phyloP scores from a whole-genome alignment of 2,797 vertebrate genomes.

The Astyanax mexicanus region DNA sequence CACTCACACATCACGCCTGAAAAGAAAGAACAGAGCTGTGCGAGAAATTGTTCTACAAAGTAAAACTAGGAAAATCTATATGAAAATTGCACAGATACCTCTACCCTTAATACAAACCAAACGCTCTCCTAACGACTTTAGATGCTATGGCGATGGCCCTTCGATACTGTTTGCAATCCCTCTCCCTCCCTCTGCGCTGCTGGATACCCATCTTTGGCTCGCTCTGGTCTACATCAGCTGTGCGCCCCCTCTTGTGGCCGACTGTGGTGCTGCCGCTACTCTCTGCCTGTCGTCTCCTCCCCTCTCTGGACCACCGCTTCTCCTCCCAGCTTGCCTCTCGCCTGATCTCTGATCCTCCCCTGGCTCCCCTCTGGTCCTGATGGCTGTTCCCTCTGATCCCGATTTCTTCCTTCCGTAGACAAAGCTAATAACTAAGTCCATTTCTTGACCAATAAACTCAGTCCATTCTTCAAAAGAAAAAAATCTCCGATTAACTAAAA shows the following conservation, averaged over 20 bases:
- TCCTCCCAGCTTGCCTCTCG: slow-evolving; percentile 49
- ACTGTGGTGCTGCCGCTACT: slow-evolving; percentile 65
- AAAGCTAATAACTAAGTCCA: slow-evolving; percentile 54
- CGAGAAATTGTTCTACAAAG: slow-evolving; percentile 76
- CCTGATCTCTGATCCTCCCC: slow-evolving; percentile 57
- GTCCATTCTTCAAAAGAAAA: slow-evolving; percentile 48
- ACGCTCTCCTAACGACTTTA: slow-evolving; percentile 60
- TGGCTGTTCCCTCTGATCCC: slow-evolving; percentile 47
- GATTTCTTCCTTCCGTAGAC: slow-evolving; percentile 51
- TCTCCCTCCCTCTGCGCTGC: slow-evolving; percentile 66
- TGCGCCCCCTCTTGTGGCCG: slow-evolving; percentile 55
- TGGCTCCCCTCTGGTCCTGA: slow-evolving; percentile 55
- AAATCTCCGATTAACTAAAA: background rate
- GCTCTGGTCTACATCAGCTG: slow-evolving; percentile 61
- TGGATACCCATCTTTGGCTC: slow-evolving; percentile 66
- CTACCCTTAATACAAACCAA: slow-evolving; percentile 85
- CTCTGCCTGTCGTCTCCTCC: slow-evolving; percentile 74
- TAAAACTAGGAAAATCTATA: slow-evolving; percentile 33
- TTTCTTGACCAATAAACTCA: slow-evolving; percentile 44
- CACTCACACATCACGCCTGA: slow-evolving; percentile 77
- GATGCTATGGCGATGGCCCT: slow-evolving; percentile 66
- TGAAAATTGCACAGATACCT: slow-evolving; percentile 72
- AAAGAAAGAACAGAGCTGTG: slow-evolving; percentile 84
- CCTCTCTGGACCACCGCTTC: slow-evolving; percentile 67
- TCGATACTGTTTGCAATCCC: slow-evolving; percentile 47